Base-by-base conservation (phyloP, 35 echinoderm and acorn worm genomes). In the Lytechinus variegatus region DNA sequence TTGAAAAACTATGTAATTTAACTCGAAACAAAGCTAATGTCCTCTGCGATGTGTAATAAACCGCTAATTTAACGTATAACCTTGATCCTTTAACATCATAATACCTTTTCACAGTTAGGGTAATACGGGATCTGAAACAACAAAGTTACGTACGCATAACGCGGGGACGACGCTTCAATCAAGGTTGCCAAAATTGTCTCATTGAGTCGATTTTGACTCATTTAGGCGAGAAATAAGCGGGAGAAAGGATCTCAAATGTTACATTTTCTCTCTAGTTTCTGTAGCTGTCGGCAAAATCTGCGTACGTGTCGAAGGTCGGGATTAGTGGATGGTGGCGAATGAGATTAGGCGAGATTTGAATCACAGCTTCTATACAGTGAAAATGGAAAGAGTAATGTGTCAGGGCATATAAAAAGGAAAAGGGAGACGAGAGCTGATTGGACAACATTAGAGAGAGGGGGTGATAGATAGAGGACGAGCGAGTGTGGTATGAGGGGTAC, bases 151-250 rank as follows among this genome's bases (percentile, higher is more conserved):
- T 52, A 16, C 29, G 88, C 88, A 44, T 90, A n/a, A 54, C 88
- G 88, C 88, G 8, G 52, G 33, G 2, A 44, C 88, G 29, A 52
- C 88, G 88, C 88, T 54, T 54, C 88, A 90, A 54, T 90, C 88
- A 90, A 90, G 88, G 88, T 54, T 90, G 88, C 33, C 88, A 90
- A 90, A 90, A 44, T 90, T 54, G 88, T 54, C 88, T 90, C 88
- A 90, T 90, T 54, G 16, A 54, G 29, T 90, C 88, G 88, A 90
- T 90, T 90, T 90, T 90, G 88, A 90, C 88, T 90, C 88, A 90
- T 90, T 90, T 52, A 90, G 13, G 27, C 16, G 66, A 16, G 66
- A 24, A 24, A 79, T 79, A 79, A 79, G 14, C 66, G n/a, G 66
- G 66, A 79, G 21, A 79, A 79, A 6, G 66, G 19, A 2, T 79